Conservation (phyloP, 2,113 vertebrate genomes). For the Stigmatopora nigra region DNA sequence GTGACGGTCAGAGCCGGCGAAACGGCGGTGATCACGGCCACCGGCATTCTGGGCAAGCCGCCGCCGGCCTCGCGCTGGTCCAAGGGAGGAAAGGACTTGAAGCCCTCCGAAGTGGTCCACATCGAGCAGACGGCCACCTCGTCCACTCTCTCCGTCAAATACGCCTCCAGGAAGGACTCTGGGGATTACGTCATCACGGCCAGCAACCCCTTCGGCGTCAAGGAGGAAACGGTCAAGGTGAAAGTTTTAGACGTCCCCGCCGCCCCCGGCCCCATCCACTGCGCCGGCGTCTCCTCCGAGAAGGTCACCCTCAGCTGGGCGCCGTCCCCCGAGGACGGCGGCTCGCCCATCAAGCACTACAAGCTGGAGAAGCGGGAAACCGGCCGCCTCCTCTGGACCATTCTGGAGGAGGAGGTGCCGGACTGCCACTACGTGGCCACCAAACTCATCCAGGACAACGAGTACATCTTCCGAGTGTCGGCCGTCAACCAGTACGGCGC, state of each 20-base stretch:
- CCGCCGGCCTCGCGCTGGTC: slow-evolving; percentile 92
- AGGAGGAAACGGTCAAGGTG: slow-evolving; percentile 87
- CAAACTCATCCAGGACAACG: slow-evolving; percentile 96
- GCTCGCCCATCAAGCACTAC: slow-evolving; percentile 88
- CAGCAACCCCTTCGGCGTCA: slow-evolving; percentile 92
- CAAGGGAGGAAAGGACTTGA: slow-evolving; percentile 92
- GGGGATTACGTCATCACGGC: slow-evolving; percentile 94
- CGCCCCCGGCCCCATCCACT: slow-evolving; percentile 85
- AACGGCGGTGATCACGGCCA: slow-evolving; percentile 86
- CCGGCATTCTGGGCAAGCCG: slow-evolving; percentile 92
- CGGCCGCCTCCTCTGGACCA: slow-evolving; percentile 92
- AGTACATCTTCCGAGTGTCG: slow-evolving; percentile 94
- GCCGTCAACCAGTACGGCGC: slow-evolving; percentile 89
- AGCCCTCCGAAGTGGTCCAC: slow-evolving; percentile 85
- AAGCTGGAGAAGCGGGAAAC: slow-evolving; percentile 95
- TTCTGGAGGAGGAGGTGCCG: slow-evolving; percentile 85
- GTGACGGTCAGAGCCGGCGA: slow-evolving; percentile 90
- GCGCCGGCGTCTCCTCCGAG: slow-evolving; percentile 88
- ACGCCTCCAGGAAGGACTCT: slow-evolving; percentile 88
- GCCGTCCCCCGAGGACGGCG: slow-evolving; percentile 86
- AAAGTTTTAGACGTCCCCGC: slow-evolving; percentile 92
- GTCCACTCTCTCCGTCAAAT: slow-evolving; percentile 86
- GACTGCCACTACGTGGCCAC: slow-evolving; percentile 87
- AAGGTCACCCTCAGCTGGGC: slow-evolving; percentile 92
- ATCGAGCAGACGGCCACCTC: slow-evolving; percentile 86